phyloP scores from a whole-genome alignment of 2,113 vertebrate genomes.

The Cryptomyrus ogoouensis region DNA sequence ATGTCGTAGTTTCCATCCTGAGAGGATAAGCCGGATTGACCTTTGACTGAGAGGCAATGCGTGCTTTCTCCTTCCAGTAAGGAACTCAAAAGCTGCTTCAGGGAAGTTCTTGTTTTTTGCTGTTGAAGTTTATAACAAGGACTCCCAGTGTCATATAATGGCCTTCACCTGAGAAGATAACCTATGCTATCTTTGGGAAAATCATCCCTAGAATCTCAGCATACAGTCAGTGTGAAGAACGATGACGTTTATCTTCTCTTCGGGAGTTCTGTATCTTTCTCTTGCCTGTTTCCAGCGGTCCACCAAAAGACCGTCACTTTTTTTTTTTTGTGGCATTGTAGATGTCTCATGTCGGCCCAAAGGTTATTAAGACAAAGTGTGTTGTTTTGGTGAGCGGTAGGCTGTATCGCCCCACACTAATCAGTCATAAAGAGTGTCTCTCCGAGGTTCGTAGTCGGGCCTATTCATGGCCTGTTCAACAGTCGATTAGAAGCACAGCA shows the following conservation, averaged over 20 bases:
- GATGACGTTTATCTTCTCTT: not conserved
- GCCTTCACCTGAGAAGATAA: constrained; percentile 38
- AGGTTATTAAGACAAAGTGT: constrained; percentile 60
- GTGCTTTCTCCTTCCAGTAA: constrained; percentile 12
- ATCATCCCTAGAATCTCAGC: constrained; percentile 13
- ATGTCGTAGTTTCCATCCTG: not conserved
- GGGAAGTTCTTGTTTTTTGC: not conserved
- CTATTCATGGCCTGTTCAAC: constrained; percentile 58
- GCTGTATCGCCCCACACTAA: constrained; percentile 55
- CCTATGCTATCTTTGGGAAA: not conserved
- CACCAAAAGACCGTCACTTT: constrained; percentile 59
- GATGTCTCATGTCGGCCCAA: constrained; percentile 30
- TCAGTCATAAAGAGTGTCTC: constrained; percentile 62
- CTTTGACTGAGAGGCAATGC: constrained; percentile 19
- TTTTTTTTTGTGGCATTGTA: constrained; percentile 23
- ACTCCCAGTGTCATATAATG: not conserved
- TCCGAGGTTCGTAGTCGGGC: constrained; percentile 62
- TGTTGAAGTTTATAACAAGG: not conserved
- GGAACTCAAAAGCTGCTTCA: not conserved
- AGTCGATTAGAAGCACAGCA: constrained; percentile 64
- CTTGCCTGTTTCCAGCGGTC: constrained; percentile 55
- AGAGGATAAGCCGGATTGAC: constrained; percentile 18
- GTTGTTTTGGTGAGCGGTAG: constrained; percentile 55
- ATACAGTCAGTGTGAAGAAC: not conserved
- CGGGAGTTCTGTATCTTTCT: constrained; percentile 49